Conservation (phyloP, 2,888 invertebrate genomes). For the Andrena fulva region DNA sequence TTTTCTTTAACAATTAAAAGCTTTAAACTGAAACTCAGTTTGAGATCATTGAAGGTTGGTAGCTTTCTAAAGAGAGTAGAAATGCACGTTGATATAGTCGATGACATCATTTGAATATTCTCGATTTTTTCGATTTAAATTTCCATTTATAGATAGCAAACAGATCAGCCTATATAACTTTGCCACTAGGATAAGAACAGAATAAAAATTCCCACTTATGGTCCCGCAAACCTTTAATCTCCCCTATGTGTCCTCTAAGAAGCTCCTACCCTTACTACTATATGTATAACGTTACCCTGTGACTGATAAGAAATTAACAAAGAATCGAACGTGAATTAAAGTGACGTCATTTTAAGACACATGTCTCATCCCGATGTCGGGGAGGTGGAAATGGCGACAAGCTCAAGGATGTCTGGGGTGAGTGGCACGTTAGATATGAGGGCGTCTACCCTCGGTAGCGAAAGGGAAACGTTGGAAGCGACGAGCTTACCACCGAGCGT, state of each 20-base stretch:
- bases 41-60: too few species aligned
- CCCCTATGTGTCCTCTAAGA: neutral
- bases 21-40: too few species aligned
- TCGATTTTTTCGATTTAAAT: too few species aligned
- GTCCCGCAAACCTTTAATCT: too few species aligned
- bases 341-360: constrained; percentile 81
- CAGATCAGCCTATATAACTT: too few species aligned
- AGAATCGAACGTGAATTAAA: constrained; percentile 63
- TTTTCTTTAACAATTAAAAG: too few species aligned
- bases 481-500: constrained; percentile 85
- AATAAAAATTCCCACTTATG: too few species aligned
- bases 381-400: constrained; percentile 82
- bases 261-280: neutral
- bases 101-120: too few species aligned
- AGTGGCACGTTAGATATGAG: constrained; percentile 85
- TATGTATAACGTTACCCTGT: neutral
- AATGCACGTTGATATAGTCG: too few species aligned
- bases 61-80: too few species aligned
- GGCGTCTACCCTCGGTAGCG: constrained; percentile 84
- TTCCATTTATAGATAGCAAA: too few species aligned
- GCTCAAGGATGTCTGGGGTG: constrained; percentile 81
- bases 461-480: constrained; percentile 83
- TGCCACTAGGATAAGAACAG: too few species aligned
- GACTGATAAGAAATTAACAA: constrained; percentile 26
- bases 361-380: constrained; percentile 81